Evolutionary conservation across 1,140 invertebrate species (phyloP).

Genomic region (Drosophila subpulchrella): DNA sequence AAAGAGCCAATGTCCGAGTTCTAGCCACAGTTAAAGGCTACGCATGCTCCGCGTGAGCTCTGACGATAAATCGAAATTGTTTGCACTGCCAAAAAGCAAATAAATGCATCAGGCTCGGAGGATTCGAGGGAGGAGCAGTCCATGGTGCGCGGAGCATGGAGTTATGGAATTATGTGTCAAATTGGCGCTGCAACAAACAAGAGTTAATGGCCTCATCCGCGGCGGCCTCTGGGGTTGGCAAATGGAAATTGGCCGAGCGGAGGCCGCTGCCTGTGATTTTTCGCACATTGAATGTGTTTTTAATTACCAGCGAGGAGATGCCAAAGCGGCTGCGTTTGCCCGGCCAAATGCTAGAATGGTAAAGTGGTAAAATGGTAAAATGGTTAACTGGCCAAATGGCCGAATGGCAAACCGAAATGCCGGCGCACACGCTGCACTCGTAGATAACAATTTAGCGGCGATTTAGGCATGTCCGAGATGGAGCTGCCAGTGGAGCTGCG

Average conservation of each 20-base stretch:
- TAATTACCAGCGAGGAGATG: slow-evolving; percentile 68
- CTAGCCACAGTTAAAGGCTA: slow-evolving; percentile 35
- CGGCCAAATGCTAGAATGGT: slow-evolving; percentile 37
- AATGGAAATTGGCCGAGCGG: slow-evolving; percentile 62
- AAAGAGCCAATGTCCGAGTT: slow-evolving; percentile 8
- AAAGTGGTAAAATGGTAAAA: slow-evolving; percentile 37
- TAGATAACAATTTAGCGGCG: slow-evolving; percentile 82
- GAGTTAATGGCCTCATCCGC: slow-evolving; percentile 71
- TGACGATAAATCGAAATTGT: slow-evolving; percentile 81
- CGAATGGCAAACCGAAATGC: slow-evolving; percentile 62
- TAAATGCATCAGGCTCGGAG: slow-evolving; percentile 70
- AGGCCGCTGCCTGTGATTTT: slow-evolving; percentile 70
- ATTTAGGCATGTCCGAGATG: slow-evolving; percentile 76
- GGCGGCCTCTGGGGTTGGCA: slow-evolving; percentile 41
- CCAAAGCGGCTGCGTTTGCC: slow-evolving; percentile 42
- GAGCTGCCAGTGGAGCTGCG: slow-evolving; percentile 29
- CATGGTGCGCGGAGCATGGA: slow-evolving; percentile 42
- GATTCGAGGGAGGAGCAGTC: background rate
- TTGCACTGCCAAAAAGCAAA: slow-evolving; percentile 82
- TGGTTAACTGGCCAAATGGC: slow-evolving; percentile 35
- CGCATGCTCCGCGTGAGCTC: slow-evolving; percentile 78
- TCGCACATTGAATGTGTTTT: slow-evolving; percentile 82
- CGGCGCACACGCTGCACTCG: slow-evolving; percentile 77
- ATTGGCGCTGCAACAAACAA: slow-evolving; percentile 68
- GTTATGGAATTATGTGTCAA: slow-evolving; percentile 83